phyloP scores from a whole-genome alignment of 1,140 invertebrate genomes.

The Aphelinus atriplicis region DNA sequence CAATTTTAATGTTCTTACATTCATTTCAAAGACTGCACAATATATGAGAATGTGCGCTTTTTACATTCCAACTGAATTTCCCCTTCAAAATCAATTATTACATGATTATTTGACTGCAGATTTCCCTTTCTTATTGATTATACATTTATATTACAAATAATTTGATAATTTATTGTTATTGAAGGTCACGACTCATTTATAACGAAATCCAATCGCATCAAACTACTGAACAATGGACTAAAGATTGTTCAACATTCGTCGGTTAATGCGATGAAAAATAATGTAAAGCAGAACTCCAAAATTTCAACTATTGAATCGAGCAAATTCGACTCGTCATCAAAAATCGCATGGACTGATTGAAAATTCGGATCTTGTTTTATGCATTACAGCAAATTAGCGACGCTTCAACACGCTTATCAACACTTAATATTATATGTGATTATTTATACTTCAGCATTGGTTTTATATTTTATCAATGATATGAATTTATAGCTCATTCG shows the following conservation, averaged over 20 bases:
- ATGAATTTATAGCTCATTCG: constrained; percentile 15
- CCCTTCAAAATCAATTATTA: no score
- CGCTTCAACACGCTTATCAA: constrained; percentile 1
- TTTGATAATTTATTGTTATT: constrained; percentile 20
- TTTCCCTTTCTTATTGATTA: not conserved
- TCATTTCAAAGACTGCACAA: no score
- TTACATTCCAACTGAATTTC: no score
- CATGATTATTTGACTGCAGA: not conserved
- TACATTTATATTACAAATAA: constrained; percentile 1
- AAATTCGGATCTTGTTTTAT: not conserved
- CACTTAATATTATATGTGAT: constrained; percentile 13
- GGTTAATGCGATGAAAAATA: constrained; percentile 35
- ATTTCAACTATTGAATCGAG: constrained; percentile 28
- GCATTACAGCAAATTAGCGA: not conserved
- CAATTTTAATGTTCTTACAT: no score
- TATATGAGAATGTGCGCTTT: no score
- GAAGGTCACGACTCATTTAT: constrained; percentile 59
- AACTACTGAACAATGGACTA: constrained; percentile 35
- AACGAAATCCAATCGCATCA: constrained; percentile 50
- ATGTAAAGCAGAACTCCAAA: constrained; percentile 9
- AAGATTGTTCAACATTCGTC: constrained; percentile 47
- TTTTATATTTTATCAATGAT: constrained; percentile 21
- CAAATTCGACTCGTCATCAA: constrained; percentile 15
- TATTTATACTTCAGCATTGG: constrained; percentile 9
- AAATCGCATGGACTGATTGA: constrained; percentile 53